These are phyloP conservation scores for Rhingia rostrata DNA, from an alignment of 2,888 invertebrate genomes.

Conservation along the genomic window DNA sequence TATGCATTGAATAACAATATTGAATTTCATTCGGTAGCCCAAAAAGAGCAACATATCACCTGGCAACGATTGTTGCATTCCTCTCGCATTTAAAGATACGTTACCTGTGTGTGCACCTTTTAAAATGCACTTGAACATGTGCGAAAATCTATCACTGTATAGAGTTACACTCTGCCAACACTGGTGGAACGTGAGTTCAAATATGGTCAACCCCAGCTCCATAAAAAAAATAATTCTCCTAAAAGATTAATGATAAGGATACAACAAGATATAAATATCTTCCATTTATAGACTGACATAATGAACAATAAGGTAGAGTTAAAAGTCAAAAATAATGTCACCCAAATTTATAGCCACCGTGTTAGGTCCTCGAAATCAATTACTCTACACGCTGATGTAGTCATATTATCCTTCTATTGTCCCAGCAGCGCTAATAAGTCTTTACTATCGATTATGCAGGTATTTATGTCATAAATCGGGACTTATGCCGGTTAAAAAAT, in stretches of 20 bases:
- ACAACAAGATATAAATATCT: neutral
- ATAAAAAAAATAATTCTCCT: neutral
- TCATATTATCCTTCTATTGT: slow-evolving; percentile 9
- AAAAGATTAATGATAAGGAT: slow-evolving; percentile 18
- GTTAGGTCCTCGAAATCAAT: slow-evolving; percentile 34
- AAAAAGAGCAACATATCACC: slow-evolving; percentile 48
- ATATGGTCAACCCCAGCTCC: neutral
- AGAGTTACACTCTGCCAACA: neutral
- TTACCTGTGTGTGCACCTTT: slow-evolving; percentile 11
- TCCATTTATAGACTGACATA: neutral
- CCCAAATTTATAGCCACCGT: slow-evolving; percentile 15
- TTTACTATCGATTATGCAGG: slow-evolving; percentile 67
- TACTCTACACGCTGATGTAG: neutral
- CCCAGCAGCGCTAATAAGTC: slow-evolving; percentile 13
- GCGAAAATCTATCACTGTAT: slow-evolving; percentile 18
- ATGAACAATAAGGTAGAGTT: slow-evolving; percentile 41
- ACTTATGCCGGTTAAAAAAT: slow-evolving; percentile 40
- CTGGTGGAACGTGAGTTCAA: neutral
- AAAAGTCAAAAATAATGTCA: slow-evolving; percentile 31
- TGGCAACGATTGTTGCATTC: slow-evolving; percentile 2
- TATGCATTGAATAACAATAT: slow-evolving; percentile 34
- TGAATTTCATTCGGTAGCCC: slow-evolving; percentile 25
- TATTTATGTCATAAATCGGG: slow-evolving; percentile 68
- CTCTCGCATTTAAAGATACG: neutral
- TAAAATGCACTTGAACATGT: slow-evolving; percentile 1